Conservation (phyloP, 2,113 vertebrate genomes). For the Lipophrys pholis region DNA sequence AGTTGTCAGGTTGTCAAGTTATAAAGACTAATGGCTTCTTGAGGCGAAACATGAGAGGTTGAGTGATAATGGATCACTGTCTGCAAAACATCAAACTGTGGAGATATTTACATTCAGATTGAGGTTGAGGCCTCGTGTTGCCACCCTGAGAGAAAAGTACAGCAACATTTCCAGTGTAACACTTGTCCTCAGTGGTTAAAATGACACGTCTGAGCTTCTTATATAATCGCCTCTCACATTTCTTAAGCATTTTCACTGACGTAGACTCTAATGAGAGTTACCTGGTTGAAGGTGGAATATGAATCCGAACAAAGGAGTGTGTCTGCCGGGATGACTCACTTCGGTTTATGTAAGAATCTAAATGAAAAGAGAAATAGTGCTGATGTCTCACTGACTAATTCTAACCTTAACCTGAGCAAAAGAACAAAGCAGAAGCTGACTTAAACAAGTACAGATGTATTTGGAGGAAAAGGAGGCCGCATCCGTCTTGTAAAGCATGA, state of each 20-base stretch:
- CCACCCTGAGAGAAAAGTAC: neutral
- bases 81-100: neutral
- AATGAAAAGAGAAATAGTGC: constrained; percentile 23
- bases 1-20: neutral
- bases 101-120: neutral
- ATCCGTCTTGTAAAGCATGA: neutral
- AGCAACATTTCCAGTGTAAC: neutral
- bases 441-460: neutral
- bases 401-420: constrained; percentile 26
- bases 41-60: neutral
- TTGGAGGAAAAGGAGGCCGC: neutral
- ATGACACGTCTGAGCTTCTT: neutral
- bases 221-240: neutral
- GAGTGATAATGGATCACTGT: neutral
- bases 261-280: constrained; percentile 16
- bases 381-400: constrained; percentile 30
- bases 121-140: neutral
- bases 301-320: constrained; percentile 33
- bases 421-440: constrained; percentile 27
- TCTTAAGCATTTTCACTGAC: constrained; percentile 5
- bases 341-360: constrained; percentile 57
- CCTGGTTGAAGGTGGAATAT: constrained; percentile 12
- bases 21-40: neutral
- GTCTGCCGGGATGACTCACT: constrained; percentile 57
- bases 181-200: neutral